A percentile compares a stretch with the other conserved stretches of the same genome.
Evolutionary conservation across 53 echinoderm and acorn worm genomes (phyloP).

Genomic region (Paracentrotus lividus): DNA sequence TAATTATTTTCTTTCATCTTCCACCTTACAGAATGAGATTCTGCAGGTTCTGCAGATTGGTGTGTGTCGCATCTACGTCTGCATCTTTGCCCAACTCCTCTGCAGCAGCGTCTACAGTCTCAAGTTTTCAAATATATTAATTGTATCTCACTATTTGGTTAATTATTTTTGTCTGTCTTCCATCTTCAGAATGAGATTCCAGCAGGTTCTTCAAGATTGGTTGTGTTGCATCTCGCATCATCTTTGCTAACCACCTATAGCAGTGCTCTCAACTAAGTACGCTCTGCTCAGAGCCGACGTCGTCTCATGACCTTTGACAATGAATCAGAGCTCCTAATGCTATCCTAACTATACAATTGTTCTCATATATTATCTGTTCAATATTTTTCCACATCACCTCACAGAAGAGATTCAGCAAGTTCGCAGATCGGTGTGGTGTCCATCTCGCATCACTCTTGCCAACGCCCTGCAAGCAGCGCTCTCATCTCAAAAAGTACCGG

Average conservation of each 20-base stretch:
- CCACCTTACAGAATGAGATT: constrained; percentile 75
- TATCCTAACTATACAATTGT: too few relatives aligned
- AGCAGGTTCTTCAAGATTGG: constrained; percentile 78
- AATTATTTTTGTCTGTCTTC: background rate
- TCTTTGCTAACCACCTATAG: constrained; percentile 98
- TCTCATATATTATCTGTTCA: too few relatives aligned
- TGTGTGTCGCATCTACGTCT: constrained; percentile 86
- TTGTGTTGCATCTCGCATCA: constrained; percentile 89
- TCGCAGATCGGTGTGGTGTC: constrained; percentile 79
- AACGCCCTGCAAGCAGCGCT: constrained; percentile 99
- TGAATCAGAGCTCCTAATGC: constrained; percentile 88
- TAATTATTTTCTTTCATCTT: too few relatives aligned
- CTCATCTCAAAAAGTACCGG: constrained; percentile 90
- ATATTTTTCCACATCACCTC: too few relatives aligned
- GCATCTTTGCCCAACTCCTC: constrained; percentile 96
- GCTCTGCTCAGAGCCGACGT: constrained; percentile 75
- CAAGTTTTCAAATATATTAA: too few relatives aligned
- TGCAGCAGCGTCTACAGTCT: constrained; percentile 95
- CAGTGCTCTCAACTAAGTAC: constrained; percentile 92
- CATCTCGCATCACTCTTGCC: constrained; percentile 95
- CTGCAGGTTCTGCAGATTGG: constrained; percentile 80
- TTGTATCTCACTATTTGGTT: too few relatives aligned
- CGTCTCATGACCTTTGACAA: constrained; percentile 97
- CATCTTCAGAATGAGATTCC: constrained; percentile 74
- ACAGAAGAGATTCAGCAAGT: constrained; percentile 84